Evolutionary conservation across 1,140 invertebrate species (phyloP), one percentile per base, ranked within the genome.

Genomic region (Nymphalis io): DNA sequence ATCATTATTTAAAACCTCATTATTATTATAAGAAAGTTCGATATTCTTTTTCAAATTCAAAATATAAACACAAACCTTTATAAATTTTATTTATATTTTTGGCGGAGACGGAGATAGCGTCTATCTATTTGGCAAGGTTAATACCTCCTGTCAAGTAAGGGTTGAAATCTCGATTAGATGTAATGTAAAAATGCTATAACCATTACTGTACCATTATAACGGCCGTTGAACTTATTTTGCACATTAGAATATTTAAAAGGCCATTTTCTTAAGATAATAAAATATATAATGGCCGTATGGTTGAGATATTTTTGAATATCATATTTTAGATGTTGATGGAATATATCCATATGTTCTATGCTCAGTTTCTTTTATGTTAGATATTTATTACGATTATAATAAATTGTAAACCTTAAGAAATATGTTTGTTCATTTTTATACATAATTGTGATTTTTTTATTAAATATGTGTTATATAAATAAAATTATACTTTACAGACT

Each of bases 221-320:
- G 70, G 66, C 12, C 68, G 51, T 69, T 60, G 73, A 75, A 75
- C 73, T 69, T 72, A 72, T 75, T 75, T 72, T 63, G 65, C 70
- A 75, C 67, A 66, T 75, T 72, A 64, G 57, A 46, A 72, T 72
- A 72, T 67, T 69, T 69, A 61, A 60, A 58, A 62, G 58, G 58
- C 48, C 69, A 38, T 38, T 13, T 38, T 59, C 64, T 42, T 23
- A 48, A 13, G 42, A 53, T 53, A 53, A 23, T 53, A 40, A 71
- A 63, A 61, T 40, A 60, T 4, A 8, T n/a, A 18, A n/a, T 60
- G 58, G 18, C n/a, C 27, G 27, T 33, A 33, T 33, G 27, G 27
- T 33, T 33, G 27, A 44, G 21, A 60, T 60, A 68, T 68, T 68
- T 53, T 53, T 16, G 6, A 42, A 42, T 4, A 42, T 13, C 12